Percentiles rank a stretch among this genome's conserved stretches.
These are phyloP conservation scores for Harlomillsia oculata DNA, from an alignment of 1,140 invertebrate species.

Conservation along the genomic window DNA sequence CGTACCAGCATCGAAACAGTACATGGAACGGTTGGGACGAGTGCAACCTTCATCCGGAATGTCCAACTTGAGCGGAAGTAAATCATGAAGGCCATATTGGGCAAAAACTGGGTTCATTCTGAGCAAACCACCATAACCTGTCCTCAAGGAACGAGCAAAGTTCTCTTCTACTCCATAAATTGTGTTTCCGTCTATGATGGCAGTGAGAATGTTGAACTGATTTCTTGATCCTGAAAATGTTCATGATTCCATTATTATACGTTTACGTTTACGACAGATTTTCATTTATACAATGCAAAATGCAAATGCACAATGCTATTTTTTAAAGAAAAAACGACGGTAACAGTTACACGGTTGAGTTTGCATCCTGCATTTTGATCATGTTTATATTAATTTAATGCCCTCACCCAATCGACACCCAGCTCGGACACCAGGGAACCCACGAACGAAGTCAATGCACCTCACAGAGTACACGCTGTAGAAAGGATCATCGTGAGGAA, in stretches of 20 bases:
- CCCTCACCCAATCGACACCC: constrained; percentile 57
- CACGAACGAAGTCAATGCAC: constrained; percentile 79
- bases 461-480: constrained; percentile 71
- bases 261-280: too few relatives aligned
- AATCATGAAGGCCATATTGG: constrained; percentile 76
- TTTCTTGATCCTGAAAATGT: constrained; percentile 54
- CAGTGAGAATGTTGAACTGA: constrained; percentile 73
- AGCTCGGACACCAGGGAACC: constrained; percentile 68
- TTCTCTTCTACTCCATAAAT: constrained; percentile 71
- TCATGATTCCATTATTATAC: too few relatives aligned
- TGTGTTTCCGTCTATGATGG: constrained; percentile 70
- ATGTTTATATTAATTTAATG: neutral
- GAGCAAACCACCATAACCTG: constrained; percentile 64
- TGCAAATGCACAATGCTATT: too few relatives aligned
- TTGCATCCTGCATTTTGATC: too few relatives aligned
- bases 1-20: constrained; percentile 79
- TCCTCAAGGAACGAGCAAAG: constrained; percentile 64
- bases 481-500: constrained; percentile 85
- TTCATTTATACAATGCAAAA: too few relatives aligned
- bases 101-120: constrained; percentile 80
- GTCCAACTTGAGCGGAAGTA: constrained; percentile 77
- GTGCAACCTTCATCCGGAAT: constrained; percentile 89
- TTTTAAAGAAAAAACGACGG: neutral
- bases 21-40: constrained; percentile 73
- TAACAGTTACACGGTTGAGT: neutral